A percentile compares a stretch with the other conserved stretches of the same genome.
Conservation (phyloP, 2,113 vertebrate genomes). For the Pipra filicauda region DNA sequence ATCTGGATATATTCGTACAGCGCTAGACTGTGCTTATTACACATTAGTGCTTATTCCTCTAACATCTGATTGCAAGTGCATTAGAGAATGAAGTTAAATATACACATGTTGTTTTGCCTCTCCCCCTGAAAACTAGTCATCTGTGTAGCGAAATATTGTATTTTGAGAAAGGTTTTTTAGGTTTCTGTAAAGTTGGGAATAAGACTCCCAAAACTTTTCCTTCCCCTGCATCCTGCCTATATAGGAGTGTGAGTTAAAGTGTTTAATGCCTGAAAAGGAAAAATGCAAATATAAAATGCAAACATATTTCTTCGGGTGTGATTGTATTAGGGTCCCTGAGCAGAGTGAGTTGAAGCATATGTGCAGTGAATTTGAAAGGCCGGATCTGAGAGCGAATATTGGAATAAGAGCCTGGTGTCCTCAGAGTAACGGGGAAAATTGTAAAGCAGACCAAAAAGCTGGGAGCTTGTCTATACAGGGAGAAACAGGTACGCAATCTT, state of each 20-base stretch:
- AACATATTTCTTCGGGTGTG: neutral
- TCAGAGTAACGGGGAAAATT: conserved; percentile 71
- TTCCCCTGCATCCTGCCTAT: neutral
- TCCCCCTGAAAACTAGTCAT: neutral
- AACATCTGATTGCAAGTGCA: neutral
- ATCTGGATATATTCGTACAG: neutral
- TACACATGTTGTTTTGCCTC: neutral
- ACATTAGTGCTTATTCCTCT: neutral
- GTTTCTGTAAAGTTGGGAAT: neutral
- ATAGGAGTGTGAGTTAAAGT: neutral
- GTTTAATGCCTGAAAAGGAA: neutral
- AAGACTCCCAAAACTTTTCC: neutral
- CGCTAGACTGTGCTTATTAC: neutral
- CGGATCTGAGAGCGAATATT: conserved; percentile 65
- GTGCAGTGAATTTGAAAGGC: conserved; percentile 80
- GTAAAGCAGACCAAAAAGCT: conserved; percentile 63
- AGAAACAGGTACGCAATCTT: conserved; percentile 67
- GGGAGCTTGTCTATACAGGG: conserved; percentile 47
- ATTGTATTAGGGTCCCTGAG: conserved; percentile 78
- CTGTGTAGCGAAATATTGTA: neutral
- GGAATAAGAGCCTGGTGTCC: conserved; percentile 77
- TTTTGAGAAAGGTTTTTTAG: neutral
- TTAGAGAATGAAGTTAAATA: neutral
- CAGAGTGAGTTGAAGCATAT: conserved; percentile 80
- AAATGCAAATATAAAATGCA: neutral